Percentiles rank a stretch among this genome's conserved stretches.
phyloP scores from a whole-genome alignment of 2,888 invertebrate genomes.

The Stenolophus ochropezus region DNA sequence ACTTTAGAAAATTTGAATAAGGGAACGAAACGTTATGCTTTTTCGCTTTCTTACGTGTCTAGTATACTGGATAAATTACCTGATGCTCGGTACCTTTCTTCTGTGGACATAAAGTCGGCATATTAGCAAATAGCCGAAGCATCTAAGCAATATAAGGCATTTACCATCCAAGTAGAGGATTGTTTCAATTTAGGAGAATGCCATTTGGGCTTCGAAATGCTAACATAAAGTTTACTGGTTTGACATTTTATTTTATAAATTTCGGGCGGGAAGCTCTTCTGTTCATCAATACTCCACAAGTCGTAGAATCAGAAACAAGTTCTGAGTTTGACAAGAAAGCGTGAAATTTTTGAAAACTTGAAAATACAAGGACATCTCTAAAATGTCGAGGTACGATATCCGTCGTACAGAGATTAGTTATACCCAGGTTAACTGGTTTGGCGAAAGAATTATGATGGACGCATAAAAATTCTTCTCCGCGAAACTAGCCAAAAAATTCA shows the following conservation, averaged over 20 bases:
- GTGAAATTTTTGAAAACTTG: not conserved
- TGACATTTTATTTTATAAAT: not conserved
- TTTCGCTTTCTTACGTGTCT: slow-evolving; percentile 65
- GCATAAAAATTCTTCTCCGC: not conserved
- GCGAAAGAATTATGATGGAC: not conserved
- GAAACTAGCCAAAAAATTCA: not conserved
- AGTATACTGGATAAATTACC: slow-evolving; percentile 64
- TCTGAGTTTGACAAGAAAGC: not conserved
- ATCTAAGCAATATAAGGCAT: slow-evolving; percentile 65
- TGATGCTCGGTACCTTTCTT: slow-evolving; percentile 63
- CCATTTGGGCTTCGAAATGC: not conserved
- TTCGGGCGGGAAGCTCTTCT: not conserved
- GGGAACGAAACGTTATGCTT: no score
- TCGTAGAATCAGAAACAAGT: not conserved
- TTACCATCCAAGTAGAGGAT: slow-evolving; percentile 66
- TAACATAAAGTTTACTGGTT: not conserved
- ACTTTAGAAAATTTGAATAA: slow-evolving; percentile 62
- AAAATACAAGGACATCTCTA: not conserved
- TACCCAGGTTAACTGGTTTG: not conserved
- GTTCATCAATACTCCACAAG: not conserved
- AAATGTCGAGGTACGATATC: not conserved
- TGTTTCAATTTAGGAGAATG: slow-evolving; percentile 65
- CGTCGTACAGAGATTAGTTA: not conserved
- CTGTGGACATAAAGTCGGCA: slow-evolving; percentile 64
- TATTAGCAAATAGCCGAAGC: slow-evolving; percentile 66